Percentiles rank a stretch among this genome's conserved stretches.
phyloP scores from a whole-genome alignment of 2,113 vertebrate species.

The Pogona vitticeps region DNA sequence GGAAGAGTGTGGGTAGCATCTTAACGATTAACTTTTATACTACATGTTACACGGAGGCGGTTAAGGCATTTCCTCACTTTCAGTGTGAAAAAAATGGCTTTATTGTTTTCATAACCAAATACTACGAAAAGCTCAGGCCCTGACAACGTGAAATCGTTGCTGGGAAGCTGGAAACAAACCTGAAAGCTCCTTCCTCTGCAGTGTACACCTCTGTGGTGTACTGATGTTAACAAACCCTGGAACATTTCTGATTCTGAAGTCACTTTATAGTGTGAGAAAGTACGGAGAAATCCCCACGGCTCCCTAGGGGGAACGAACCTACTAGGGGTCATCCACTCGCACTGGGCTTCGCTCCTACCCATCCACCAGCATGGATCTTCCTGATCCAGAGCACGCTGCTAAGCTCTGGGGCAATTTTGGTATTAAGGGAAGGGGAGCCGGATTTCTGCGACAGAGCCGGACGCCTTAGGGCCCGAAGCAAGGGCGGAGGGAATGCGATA shows the following conservation, averaged over 20 bases:
- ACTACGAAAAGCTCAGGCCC: too few species aligned
- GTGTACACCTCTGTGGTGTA: too few species aligned
- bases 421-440: not conserved
- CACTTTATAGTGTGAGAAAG: slow-evolving; percentile 25
- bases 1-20: too few species aligned
- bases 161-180: not conserved
- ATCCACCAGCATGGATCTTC: too few species aligned
- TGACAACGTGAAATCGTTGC: not conserved
- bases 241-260: slow-evolving; percentile 34
- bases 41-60: too few species aligned
- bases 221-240: not conserved
- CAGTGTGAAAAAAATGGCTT: not conserved
- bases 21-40: too few species aligned
- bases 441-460: too few species aligned
- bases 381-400: not conserved
- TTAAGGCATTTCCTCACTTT: too few species aligned
- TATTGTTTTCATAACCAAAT: not conserved
- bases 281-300: slow-evolving; percentile 7
- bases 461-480: too few species aligned
- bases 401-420: not conserved
- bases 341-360: too few species aligned
- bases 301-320: slow-evolving; percentile 15
- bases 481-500: too few species aligned
- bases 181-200: too few species aligned
- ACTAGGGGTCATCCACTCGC: not conserved